These are phyloP conservation scores for Staurois parvus DNA, from an alignment of 2,797 vertebrate genomes.

Conservation along the genomic window DNA sequence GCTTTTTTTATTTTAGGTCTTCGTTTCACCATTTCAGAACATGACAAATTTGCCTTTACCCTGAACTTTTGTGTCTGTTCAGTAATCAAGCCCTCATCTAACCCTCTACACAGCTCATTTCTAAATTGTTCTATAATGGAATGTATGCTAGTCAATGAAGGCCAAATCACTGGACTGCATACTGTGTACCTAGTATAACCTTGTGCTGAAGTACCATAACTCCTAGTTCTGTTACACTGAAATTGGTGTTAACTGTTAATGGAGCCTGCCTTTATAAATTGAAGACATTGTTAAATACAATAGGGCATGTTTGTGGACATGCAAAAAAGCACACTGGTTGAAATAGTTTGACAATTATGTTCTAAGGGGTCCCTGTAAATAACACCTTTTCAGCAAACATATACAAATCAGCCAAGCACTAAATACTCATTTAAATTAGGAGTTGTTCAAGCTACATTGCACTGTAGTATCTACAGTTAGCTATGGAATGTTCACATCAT, in stretches of 20 bases:
- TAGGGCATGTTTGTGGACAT: constrained; percentile 3
- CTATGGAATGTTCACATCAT: too few relatives aligned
- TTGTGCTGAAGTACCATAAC: not conserved
- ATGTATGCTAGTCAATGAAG: too few relatives aligned
- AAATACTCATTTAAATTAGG: not conserved
- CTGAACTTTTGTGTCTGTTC: not conserved
- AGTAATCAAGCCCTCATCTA: not conserved
- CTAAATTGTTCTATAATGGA: too few relatives aligned
- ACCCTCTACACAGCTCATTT: too few relatives aligned
- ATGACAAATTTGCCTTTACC: not conserved
- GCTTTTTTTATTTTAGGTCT: not conserved
- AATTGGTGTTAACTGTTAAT: not conserved
- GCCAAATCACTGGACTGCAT: not conserved
- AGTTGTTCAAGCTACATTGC: not conserved
- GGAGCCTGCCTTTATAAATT: not conserved
- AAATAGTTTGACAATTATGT: constrained; percentile 4
- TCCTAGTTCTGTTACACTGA: not conserved
- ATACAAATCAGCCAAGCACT: not conserved
- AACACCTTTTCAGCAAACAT: not conserved
- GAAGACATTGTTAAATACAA: not conserved
- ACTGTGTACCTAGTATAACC: not conserved
- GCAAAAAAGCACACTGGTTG: too few relatives aligned
- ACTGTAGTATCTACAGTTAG: too few relatives aligned
- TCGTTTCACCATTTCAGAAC: not conserved
- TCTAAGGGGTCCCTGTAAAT: not conserved